Base-by-base conservation (phyloP, 2,797 vertebrate genomes). In the Tokudaia tokunoshimensis region DNA sequence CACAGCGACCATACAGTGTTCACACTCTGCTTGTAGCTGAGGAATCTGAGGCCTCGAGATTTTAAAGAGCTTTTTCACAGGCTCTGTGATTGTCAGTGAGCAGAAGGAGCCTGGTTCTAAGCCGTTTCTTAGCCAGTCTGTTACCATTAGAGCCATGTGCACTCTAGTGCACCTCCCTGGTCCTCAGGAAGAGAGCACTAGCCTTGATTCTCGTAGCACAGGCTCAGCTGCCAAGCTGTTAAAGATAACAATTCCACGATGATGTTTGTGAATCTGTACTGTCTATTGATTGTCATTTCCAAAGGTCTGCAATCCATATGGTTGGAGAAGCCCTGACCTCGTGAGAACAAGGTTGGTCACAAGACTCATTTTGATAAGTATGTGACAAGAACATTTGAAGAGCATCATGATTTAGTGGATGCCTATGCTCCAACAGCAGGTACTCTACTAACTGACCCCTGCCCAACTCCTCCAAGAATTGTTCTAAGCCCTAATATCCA, bases 91-190 rank as follows among this genome's bases (percentile, higher is more conserved):
- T 88, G 37, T 41, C 57, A 26, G 2, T 41, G 76, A 97, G 55
- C 70, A 59, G 44, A 34, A 94, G 83, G 87, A 85, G 47, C 72
- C 29, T 47, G 22, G 89, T 47, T 78, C 89, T 89, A 87, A 91
- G 57, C 41, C 24, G 26, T 67, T 88, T 76, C 91, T 74, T 74
- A 57, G 59, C 41, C 74, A 70, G 15, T 41, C 41, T 76, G 44
- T 63, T 82, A 34, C 34, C 63, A 24, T 34, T 55, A 29, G 29
- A 57, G 83, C 12, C 8, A 19, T 72, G 29, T 8, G 4, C 1
- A 9, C 80, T 47, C 63, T 57, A 20, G 1, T 1, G 55, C n/a
- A 47, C 2, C 19, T 44, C 41, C 50, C 12, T 7, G 7, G 37
- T 72, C 78, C 74, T 94, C 67, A 52, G 34, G 88, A 41, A 89